These are phyloP conservation scores for Deroptyus accipitrinus DNA, from an alignment of 2,113 vertebrate genomes.

Conservation along the genomic window DNA sequence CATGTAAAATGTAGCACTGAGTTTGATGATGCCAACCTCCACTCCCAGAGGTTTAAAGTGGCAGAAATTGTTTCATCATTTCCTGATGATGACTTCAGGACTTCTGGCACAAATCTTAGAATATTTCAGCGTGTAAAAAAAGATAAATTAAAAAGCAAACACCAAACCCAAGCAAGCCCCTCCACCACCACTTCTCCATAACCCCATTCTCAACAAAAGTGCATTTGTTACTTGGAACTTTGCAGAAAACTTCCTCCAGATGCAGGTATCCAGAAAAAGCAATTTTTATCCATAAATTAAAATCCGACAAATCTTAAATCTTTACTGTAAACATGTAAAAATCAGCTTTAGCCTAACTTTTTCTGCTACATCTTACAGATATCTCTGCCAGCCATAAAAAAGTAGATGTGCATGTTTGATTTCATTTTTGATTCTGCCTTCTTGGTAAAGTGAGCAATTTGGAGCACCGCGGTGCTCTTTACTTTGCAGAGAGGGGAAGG, in stretches of 20 bases:
- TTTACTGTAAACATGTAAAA: background rate
- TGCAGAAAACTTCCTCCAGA: background rate
- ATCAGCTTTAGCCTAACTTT: background rate
- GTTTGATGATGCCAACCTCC: background rate
- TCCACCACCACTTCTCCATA: background rate
- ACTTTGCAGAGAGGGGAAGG: background rate
- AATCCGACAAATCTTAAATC: background rate
- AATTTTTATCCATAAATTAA: background rate
- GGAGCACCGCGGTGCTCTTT: background rate
- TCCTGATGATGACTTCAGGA: background rate
- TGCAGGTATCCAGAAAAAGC: background rate
- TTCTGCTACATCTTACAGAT: background rate
- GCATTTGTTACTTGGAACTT: background rate
- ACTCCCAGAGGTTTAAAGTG: background rate
- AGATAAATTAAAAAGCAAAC: background rate
- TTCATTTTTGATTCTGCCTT: background rate
- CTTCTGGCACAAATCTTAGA: background rate
- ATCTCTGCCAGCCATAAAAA: background rate
- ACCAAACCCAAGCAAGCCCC: background rate
- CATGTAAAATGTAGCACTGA: background rate
- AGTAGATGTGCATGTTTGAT: background rate
- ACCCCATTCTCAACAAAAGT: background rate
- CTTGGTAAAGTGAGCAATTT: background rate
- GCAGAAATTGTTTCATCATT: background rate
- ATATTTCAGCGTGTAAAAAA: background rate